Conservation (phyloP, 1,140 invertebrate species). For the Caenorhabditis latens region DNA sequence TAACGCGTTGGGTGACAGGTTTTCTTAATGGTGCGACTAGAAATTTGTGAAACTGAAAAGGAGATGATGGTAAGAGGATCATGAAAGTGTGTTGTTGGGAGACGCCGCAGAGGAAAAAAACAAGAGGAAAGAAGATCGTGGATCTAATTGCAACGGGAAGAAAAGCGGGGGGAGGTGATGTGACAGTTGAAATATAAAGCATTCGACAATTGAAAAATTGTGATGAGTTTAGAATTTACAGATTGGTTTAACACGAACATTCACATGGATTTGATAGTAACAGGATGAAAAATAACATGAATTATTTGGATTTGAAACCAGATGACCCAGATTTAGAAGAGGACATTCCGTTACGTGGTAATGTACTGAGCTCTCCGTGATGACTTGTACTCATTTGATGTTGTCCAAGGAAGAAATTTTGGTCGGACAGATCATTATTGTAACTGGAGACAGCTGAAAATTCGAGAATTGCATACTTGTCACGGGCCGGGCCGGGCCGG, state of each 20-base stretch:
- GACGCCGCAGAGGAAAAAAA: neutral
- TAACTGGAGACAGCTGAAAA: constrained; percentile 62
- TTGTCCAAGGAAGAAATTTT: constrained; percentile 37
- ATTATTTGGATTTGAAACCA: constrained; percentile 24
- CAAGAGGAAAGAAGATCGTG: neutral
- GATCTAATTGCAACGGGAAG: constrained; percentile 27
- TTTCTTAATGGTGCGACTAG: neutral
- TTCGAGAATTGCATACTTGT: too few relatives aligned
- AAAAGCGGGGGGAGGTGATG: neutral
- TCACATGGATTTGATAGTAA: constrained; percentile 1
- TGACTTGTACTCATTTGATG: constrained; percentile 19
- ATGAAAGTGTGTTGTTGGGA: neutral
- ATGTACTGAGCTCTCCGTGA: neutral
- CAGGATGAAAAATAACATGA: neutral
- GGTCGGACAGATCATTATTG: constrained; percentile 48
- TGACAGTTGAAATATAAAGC: constrained; percentile 29
- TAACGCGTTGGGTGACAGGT: neutral
- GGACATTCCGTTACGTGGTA: constrained; percentile 17
- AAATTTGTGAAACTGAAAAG: constrained; percentile 31
- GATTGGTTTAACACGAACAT: constrained; percentile 20
- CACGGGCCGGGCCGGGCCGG: too few relatives aligned
- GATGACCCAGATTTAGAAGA: neutral
- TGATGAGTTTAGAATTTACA: constrained; percentile 8
- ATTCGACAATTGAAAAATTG: neutral
- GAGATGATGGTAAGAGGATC: neutral